Conservation (phyloP, 2,113 vertebrate species). For the Corythoichthys haematopterus region DNA sequence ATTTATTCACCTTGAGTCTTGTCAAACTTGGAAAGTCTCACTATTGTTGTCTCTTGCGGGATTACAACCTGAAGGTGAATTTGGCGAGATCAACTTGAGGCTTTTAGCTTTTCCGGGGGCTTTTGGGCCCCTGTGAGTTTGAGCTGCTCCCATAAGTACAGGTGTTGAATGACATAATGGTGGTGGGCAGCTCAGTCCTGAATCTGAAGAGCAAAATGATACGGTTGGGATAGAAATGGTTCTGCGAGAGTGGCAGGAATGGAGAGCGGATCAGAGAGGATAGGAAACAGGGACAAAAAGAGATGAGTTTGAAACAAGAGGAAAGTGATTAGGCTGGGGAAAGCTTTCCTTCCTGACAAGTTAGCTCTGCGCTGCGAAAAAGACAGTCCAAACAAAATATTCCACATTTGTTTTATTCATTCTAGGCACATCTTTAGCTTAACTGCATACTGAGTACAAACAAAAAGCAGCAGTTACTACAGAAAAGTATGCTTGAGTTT, state of each 20-base stretch:
- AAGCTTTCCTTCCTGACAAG: slow-evolving; percentile 68
- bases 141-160: slow-evolving; percentile 43
- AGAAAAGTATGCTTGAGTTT: slow-evolving; percentile 19
- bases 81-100: slow-evolving; percentile 19
- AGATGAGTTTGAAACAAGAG: slow-evolving; percentile 65
- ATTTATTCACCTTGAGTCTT: neutral
- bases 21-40: neutral
- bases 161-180: slow-evolving; percentile 65
- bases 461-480: slow-evolving; percentile 33
- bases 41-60: slow-evolving; percentile 12
- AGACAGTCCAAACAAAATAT: slow-evolving; percentile 59
- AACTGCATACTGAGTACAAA: slow-evolving; percentile 36
- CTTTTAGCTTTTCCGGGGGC: slow-evolving; percentile 14
- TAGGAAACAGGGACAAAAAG: slow-evolving; percentile 59
- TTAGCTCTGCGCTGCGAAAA: slow-evolving; percentile 45
- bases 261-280: slow-evolving; percentile 63
- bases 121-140: slow-evolving; percentile 42
- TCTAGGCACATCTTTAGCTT: slow-evolving; percentile 34
- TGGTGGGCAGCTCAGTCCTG: slow-evolving; percentile 57
- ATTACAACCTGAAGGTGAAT: slow-evolving; percentile 26
- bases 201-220: slow-evolving; percentile 65
- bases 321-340: slow-evolving; percentile 64
- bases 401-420: slow-evolving; percentile 62
- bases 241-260: slow-evolving; percentile 45
- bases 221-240: slow-evolving; percentile 53